Evolutionary conservation across 2,113 vertebrate species (phyloP).

Genomic region (Myiagra hebetior): DNA sequence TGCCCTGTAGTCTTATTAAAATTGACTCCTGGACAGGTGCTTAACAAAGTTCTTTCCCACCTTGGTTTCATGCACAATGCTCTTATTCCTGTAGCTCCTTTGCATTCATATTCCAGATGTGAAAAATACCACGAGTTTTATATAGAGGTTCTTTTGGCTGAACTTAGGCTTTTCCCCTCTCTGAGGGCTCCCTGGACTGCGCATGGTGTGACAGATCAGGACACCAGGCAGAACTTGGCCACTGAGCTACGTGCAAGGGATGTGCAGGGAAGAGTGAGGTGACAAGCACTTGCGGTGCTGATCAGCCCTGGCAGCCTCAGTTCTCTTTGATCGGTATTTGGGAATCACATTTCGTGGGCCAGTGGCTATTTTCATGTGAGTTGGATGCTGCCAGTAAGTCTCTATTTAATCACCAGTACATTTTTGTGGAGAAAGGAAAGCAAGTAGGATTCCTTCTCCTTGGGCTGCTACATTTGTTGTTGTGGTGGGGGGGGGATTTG

Average conservation of each 20-base stretch:
- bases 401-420: accelerated
- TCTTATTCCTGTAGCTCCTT: neutral
- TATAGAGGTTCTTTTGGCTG: neutral
- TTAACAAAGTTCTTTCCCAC: neutral
- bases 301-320: neutral
- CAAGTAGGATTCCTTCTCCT: neutral
- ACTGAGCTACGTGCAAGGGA: neutral
- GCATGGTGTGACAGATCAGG: neutral
- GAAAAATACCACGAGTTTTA: neutral
- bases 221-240: neutral
- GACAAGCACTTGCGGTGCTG: neutral
- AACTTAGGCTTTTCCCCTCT: neutral
- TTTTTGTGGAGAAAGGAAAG: neutral
- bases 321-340: accelerated
- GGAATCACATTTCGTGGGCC: neutral
- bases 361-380: neutral
- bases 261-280: neutral
- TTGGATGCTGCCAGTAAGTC: neutral
- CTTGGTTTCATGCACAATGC: neutral
- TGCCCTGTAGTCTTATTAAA: neutral
- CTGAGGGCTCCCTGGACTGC: neutral
- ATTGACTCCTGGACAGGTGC: neutral
- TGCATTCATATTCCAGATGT: neutral
- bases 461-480: neutral
- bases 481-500: neutral